Evolutionary conservation across 2,113 vertebrate species (phyloP).

Genomic region (Podarcis raffonei): DNA sequence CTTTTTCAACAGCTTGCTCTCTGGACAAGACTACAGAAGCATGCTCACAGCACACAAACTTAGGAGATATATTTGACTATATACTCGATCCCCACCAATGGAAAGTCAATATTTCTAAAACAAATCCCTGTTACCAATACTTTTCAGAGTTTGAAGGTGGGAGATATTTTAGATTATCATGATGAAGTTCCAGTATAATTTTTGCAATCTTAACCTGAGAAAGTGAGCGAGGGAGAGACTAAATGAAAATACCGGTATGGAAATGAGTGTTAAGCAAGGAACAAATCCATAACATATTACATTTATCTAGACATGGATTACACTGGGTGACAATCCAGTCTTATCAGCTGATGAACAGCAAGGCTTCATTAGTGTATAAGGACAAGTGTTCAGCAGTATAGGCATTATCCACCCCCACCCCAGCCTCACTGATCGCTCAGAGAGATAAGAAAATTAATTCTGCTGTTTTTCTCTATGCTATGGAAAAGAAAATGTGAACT

Average conservation of each 20-base stretch:
- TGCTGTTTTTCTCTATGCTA: background rate
- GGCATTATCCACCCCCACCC: background rate
- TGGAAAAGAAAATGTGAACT: slow-evolving; percentile 1
- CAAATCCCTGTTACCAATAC: slow-evolving; percentile 34
- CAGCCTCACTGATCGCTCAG: background rate
- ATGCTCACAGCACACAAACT: background rate
- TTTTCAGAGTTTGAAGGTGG: slow-evolving; percentile 2
- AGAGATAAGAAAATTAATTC: background rate
- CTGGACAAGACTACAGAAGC: background rate
- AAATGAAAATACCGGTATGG: slow-evolving; percentile 52
- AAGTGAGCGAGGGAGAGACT: background rate
- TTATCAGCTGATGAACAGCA: slow-evolving; percentile 16
- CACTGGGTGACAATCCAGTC: slow-evolving; percentile 28
- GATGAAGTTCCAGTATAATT: background rate
- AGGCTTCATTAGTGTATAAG: slow-evolving; percentile 37
- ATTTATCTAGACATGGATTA: slow-evolving; percentile 41
- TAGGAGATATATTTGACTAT: background rate
- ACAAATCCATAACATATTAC: slow-evolving; percentile 54
- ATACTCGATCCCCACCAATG: background rate
- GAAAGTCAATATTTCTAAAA: slow-evolving; percentile 30
- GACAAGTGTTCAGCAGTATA: slow-evolving; percentile 1
- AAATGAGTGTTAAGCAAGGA: slow-evolving; percentile 51
- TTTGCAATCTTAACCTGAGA: background rate
- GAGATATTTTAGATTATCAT: slow-evolving; percentile 4
- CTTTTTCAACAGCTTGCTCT: background rate